Conservation (phyloP, 2,113 vertebrate species). For the Cariama cristata region DNA sequence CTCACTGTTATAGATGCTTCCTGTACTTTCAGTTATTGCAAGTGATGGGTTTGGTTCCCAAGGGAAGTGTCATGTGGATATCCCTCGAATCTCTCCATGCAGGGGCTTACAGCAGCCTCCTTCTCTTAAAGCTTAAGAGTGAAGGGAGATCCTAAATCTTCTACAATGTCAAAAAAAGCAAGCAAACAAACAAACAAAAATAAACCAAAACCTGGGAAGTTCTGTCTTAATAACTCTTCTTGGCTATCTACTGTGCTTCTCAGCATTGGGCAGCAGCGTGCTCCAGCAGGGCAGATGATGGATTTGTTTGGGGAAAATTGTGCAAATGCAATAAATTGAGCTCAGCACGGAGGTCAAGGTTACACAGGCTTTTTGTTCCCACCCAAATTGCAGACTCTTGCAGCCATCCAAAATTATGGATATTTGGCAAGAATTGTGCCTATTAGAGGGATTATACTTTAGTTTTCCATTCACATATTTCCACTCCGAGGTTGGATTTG, state of each 20-base stretch:
- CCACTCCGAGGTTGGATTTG: not conserved
- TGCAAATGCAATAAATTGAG: not conserved
- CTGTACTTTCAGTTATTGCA: not conserved
- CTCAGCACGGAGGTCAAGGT: not conserved
- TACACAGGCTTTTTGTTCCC: not conserved
- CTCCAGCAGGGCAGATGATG: not conserved
- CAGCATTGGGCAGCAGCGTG: not conserved
- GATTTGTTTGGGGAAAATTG: conserved; percentile 8
- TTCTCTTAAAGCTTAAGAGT: not conserved
- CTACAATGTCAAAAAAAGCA: not conserved
- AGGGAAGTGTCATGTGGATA: not conserved
- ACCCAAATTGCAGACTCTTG: not conserved
- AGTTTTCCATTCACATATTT: not conserved
- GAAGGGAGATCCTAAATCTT: not conserved
- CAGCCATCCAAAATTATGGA: not conserved
- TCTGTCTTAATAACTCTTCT: not conserved
- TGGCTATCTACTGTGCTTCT: not conserved
- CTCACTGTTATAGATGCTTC: not conserved
- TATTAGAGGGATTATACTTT: not conserved
- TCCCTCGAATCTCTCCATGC: not conserved
- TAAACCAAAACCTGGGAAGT: not conserved
- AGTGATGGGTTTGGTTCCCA: not conserved
- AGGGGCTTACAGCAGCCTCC: not conserved
- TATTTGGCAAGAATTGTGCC: not conserved
- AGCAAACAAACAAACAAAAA: not conserved